phyloP scores from a whole-genome alignment of 2,797 vertebrate genomes.

The Macrochelys suwanniensis region DNA sequence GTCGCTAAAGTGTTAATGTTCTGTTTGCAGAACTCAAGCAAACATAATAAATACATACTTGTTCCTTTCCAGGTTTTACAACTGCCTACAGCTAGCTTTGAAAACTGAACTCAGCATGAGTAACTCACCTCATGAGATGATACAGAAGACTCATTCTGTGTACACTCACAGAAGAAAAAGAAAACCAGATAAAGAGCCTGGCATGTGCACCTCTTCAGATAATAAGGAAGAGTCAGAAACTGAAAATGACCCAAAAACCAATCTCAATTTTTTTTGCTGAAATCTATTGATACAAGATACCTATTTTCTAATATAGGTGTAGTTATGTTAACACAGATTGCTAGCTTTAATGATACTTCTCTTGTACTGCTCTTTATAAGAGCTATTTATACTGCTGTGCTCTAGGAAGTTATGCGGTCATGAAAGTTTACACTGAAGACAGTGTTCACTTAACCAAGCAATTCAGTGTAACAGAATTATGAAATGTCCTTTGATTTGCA shows the following conservation, averaged over 20 bases:
- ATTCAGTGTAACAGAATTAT: background rate
- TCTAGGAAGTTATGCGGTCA: background rate
- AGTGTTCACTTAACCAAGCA: background rate
- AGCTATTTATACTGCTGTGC: conserved; percentile 37
- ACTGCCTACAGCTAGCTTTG: conserved; percentile 78
- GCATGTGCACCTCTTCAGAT: rapidly evolving
- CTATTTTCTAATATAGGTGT: background rate
- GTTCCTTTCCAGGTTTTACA: conserved; percentile 81
- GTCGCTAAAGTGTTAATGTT: background rate
- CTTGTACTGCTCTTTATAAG: conserved; percentile 73
- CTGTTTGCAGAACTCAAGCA: background rate
- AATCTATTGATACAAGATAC: conserved; percentile 4
- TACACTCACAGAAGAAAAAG: conserved; percentile 77
- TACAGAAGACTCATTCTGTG: background rate
- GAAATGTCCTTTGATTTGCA: background rate
- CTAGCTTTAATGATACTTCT: background rate
- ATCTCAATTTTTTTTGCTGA: conserved; percentile 56
- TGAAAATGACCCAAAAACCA: conserved; percentile 20
- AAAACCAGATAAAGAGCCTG: background rate
- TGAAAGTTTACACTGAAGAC: background rate
- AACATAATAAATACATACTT: background rate
- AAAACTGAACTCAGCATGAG: conserved; percentile 14
- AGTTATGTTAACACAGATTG: background rate
- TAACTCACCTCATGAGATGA: background rate
- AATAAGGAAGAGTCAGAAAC: background rate